Conservation (phyloP, 2,113 vertebrate genomes). For the Pica pica region DNA sequence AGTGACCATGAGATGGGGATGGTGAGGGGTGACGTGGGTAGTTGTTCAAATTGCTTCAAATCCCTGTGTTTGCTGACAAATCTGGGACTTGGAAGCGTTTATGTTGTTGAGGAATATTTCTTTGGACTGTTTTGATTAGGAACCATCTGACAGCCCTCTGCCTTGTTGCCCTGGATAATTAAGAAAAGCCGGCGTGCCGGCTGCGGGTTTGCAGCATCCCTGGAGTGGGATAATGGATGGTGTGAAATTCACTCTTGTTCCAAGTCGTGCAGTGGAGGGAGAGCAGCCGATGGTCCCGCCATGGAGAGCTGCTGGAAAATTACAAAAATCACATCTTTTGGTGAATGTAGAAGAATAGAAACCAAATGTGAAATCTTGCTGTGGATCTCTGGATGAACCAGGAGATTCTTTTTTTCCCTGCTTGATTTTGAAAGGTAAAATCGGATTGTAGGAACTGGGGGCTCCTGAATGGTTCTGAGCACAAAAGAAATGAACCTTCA, state of each 20-base stretch:
- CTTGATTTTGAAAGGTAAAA: background rate
- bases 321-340: background rate
- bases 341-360: background rate
- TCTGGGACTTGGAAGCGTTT: background rate
- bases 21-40: fast-evolving
- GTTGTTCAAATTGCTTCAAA: background rate
- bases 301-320: background rate
- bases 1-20: background rate
- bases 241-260: background rate
- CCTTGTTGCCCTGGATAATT: background rate
- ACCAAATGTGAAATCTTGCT: background rate
- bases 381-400: background rate
- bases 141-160: background rate
- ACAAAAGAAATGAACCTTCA: background rate
- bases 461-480: background rate
- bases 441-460: fast-evolving
- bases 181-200: background rate
- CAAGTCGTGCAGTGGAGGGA: background rate
- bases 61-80: background rate
- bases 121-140: background rate
- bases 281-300: fast-evolving
- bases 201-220: background rate
- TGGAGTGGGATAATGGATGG: background rate
- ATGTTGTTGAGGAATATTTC: background rate
- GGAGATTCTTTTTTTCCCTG: background rate